Base-by-base conservation (phyloP, 2,797 vertebrate species). In the Vipera ursinii region DNA sequence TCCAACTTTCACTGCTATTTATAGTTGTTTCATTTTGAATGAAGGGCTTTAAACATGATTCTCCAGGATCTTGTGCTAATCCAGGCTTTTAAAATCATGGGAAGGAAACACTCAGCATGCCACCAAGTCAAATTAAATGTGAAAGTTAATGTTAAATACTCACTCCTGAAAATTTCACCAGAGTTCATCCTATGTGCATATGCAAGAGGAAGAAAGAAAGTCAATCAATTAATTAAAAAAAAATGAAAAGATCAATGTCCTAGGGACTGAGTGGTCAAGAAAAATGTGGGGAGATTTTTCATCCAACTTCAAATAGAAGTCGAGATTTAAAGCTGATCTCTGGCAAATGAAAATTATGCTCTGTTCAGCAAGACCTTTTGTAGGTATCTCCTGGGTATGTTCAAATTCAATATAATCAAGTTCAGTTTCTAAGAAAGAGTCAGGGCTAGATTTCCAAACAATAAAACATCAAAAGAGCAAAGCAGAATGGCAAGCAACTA, bases 1-100 rank as follows among this genome's bases (percentile, higher is more conserved):
- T 38, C 38, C 38, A 38, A 38, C 38, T 38, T 38, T 38, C 38
- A 38, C 38, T 92, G 93, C 32, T 94, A 69, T 56, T 93, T 85
- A 69, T 91, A 95, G 65, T 63, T 0, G 56, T 87, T 91, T 93
- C 7, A 90, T 87, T 94, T 93, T 89, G 28, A 69, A 44, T 28
- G 87, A 44, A 55, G 87, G 63, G 87, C 69, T 92, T 92, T 89
- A 85, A 85, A 13, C 44, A 24, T 9, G 22, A 17, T 14, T 32
- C 56, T 85, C 22, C 53, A 8, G 85, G 14, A 92, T 55, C 14
- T 12, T 13, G 44, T 7, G 44, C 6, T n/a, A 60, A 89, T 82
- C 56, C 20, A 55, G 48, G 44, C 60, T 59, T 60, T 59, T 85
- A 15, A 55, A 82, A 65, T n/a, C 44, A 65, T 57, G 32, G 22